These are phyloP conservation scores for Nezara viridula DNA, from an alignment of 2,888 invertebrate genomes.

Conservation along the genomic window DNA sequence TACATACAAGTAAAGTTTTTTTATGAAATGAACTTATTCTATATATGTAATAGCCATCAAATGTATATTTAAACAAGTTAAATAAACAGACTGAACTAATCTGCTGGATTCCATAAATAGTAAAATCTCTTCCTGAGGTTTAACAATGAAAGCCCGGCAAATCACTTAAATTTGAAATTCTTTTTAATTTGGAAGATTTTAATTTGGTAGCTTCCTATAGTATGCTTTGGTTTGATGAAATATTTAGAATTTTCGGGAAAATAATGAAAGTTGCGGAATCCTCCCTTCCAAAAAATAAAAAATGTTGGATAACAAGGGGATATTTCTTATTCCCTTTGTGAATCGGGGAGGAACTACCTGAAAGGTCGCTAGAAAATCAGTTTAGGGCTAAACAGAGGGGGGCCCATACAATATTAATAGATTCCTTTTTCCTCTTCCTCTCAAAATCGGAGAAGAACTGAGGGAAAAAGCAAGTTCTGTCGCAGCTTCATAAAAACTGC, in stretches of 20 bases:
- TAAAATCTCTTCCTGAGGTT: no score
- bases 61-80: no score
- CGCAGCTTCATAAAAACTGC: background rate
- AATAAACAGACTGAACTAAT: no score
- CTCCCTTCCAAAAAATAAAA: background rate
- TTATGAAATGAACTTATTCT: no score
- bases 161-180: no score
- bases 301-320: background rate
- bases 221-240: background rate
- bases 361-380: background rate
- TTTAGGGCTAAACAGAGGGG: background rate
- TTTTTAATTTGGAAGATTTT: no score
- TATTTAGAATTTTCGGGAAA: background rate
- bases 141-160: no score
- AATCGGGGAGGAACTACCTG: background rate
- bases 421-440: background rate
- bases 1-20: no score
- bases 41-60: no score
- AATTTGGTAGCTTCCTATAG: no score
- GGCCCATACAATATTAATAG: background rate
- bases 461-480: background rate
- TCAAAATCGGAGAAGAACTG: background rate
- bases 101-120: no score
- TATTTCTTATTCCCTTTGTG: slow-evolving; percentile 3
- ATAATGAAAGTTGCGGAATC: background rate